Evolutionary conservation across 1,140 invertebrate species (phyloP).

Genomic region (Venustaconcha ellipsiformis): DNA sequence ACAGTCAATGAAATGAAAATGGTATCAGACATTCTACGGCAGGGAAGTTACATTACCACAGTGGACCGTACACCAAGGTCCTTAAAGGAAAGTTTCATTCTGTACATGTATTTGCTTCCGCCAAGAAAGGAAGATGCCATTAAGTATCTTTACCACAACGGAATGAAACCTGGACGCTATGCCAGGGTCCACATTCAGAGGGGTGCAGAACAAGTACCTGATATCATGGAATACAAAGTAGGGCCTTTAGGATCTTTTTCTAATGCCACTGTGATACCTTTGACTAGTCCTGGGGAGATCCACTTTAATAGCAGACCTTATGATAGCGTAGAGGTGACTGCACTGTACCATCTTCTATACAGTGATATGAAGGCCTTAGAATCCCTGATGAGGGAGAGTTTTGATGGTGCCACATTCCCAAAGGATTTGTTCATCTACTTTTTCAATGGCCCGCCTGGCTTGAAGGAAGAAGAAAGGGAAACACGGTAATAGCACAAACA

Average conservation of each 20-base stretch:
- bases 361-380: constrained; percentile 4
- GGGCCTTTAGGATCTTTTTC: constrained; percentile 4
- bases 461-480: constrained; percentile 1
- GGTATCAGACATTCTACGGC: constrained; percentile 3
- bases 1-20: constrained; percentile 23
- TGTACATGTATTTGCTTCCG: constrained; percentile 10
- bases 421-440: constrained; percentile 11
- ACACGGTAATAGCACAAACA: constrained; percentile 3
- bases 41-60: constrained; percentile 6
- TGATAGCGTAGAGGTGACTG: constrained; percentile 7
- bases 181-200: constrained; percentile 19
- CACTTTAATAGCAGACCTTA: constrained; percentile 30
- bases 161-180: constrained; percentile 14
- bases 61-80: not conserved
- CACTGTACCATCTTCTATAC: constrained; percentile 4
- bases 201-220: constrained; percentile 3
- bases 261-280: not conserved
- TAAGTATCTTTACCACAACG: constrained; percentile 10
- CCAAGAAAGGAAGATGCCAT: constrained; percentile 18
- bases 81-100: constrained; percentile 17
- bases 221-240: constrained; percentile 16
- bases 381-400: constrained; percentile 18
- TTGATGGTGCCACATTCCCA: constrained; percentile 15
- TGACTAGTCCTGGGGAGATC: constrained; percentile 7
- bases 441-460: constrained; percentile 23